Conservation (phyloP, 2,888 invertebrate species). For the Erebia epiphron region DNA sequence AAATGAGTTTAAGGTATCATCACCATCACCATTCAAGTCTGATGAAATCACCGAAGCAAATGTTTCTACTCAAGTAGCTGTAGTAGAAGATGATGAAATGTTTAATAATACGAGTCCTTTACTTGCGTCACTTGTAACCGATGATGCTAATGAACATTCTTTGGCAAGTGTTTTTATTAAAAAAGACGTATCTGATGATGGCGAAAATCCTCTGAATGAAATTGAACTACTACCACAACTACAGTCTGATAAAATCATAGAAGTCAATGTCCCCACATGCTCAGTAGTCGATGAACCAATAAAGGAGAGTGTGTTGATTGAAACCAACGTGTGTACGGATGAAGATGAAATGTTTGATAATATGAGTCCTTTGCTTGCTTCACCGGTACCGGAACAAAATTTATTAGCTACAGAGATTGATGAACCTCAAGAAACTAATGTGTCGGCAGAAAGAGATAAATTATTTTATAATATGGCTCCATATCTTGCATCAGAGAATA, state of each 20-base stretch:
- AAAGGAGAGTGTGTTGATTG: no score
- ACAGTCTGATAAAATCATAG: constrained; percentile 12
- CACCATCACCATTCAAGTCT: constrained; percentile 21
- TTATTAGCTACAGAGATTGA: background rate
- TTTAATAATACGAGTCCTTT: constrained; percentile 46
- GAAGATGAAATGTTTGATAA: constrained; percentile 15
- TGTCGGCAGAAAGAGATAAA: background rate
- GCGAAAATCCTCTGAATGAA: no score
- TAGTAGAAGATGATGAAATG: constrained; percentile 58
- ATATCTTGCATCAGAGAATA: constrained; percentile 19
- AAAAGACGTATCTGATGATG: background rate
- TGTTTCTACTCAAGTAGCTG: constrained; percentile 36
- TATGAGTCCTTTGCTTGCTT: constrained; percentile 32
- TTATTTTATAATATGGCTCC: constrained; percentile 11
- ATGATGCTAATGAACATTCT: constrained; percentile 33
- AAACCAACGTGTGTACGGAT: background rate
- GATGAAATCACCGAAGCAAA: constrained; percentile 47
- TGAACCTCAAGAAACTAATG: background rate
- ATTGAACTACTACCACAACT: constrained; percentile 5
- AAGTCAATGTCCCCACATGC: background rate
- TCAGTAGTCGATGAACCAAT: background rate
- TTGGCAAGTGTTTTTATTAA: background rate
- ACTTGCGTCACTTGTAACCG: constrained; percentile 31
- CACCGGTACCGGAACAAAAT: constrained; percentile 21
- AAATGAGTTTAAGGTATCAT: no score